Conservation (phyloP, 2,888 invertebrate genomes). For the Habrosyne pyritoides region DNA sequence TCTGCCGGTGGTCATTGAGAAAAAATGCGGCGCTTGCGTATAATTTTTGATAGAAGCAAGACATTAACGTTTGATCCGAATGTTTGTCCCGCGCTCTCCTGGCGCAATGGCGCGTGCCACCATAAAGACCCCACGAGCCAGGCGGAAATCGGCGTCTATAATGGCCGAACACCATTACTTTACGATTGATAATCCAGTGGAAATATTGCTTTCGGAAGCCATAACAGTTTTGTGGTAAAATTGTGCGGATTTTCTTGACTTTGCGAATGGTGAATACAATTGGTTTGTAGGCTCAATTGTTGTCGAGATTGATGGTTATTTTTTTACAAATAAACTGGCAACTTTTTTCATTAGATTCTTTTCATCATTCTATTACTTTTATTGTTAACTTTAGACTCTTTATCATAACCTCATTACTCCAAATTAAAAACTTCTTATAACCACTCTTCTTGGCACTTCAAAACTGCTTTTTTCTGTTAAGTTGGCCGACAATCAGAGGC, state of each 20-base stretch:
- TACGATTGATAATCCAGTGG: conserved; percentile 80
- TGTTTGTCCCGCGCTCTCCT: conserved; percentile 59
- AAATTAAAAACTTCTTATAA: too few relatives aligned
- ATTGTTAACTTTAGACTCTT: too few relatives aligned
- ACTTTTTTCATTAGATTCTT: conserved; percentile 3
- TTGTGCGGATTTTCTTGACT: conserved; percentile 67
- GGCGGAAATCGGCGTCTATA: conserved; percentile 80
- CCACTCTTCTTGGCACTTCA: background rate
- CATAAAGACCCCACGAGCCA: conserved; percentile 75
- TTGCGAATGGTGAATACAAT: conserved; percentile 29
- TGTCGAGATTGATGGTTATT: background rate
- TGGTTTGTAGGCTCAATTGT: conserved; percentile 24
- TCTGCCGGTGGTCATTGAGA: background rate
- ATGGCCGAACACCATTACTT: conserved; percentile 81
- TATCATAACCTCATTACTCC: too few relatives aligned
- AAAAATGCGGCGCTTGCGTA: background rate
- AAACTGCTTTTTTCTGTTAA: too few relatives aligned
- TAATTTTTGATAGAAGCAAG: conserved; percentile 19
- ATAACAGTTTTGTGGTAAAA: conserved; percentile 83
- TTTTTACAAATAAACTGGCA: background rate
- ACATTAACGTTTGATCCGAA: conserved; percentile 46
- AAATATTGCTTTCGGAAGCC: conserved; percentile 79
- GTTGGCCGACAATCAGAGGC: too few relatives aligned
- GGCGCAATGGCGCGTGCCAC: conserved; percentile 77
- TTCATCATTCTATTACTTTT: too few relatives aligned